Conservation (phyloP, 2,113 vertebrate species). For the Nestor notabilis region DNA sequence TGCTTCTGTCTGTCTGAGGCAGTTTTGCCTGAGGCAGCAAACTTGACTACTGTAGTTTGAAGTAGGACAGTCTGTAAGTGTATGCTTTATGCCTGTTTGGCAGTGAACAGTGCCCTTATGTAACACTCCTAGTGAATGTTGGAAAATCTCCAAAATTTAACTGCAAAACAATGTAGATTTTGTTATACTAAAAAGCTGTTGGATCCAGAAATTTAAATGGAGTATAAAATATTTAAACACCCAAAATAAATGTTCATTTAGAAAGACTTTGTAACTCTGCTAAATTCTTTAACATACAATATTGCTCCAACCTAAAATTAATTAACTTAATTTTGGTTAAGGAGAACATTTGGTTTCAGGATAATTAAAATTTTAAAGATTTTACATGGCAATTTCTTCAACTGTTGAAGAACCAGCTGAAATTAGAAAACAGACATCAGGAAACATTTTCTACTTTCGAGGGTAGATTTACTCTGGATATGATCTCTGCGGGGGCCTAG, state of each 20-base stretch:
- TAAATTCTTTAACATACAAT: background rate
- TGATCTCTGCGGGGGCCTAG: background rate
- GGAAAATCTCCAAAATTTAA: background rate
- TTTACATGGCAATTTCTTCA: background rate
- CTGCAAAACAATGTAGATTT: background rate
- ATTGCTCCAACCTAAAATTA: background rate
- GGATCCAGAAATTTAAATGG: background rate
- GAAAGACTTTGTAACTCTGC: background rate
- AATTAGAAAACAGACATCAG: background rate
- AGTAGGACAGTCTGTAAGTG: background rate
- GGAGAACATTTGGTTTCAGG: background rate
- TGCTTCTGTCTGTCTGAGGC: background rate
- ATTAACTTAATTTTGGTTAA: background rate
- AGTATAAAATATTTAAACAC: background rate
- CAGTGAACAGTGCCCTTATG: background rate
- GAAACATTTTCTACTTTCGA: background rate
- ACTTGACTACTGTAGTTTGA: background rate
- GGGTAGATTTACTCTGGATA: background rate
- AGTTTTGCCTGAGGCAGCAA: background rate
- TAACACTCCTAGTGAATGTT: background rate
- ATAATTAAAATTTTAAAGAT: background rate
- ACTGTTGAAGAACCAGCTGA: background rate
- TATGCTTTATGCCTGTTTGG: background rate
- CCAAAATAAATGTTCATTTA: background rate
- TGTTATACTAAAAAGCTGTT: background rate